These are phyloP conservation scores for Tigriopus californicus DNA, from an alignment of 2,888 invertebrate species.

Conservation along the genomic window DNA sequence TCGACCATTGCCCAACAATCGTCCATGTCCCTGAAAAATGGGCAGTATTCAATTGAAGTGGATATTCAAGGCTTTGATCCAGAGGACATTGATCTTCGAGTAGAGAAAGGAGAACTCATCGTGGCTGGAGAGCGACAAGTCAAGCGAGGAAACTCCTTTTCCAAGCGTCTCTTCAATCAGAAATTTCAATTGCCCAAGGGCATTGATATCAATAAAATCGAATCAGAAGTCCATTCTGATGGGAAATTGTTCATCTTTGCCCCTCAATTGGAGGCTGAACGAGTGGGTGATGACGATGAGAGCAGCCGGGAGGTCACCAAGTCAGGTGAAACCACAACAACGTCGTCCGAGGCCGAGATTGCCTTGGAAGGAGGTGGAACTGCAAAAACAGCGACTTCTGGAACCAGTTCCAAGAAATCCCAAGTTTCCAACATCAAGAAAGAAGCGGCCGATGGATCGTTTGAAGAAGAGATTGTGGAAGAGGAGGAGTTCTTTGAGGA, in stretches of 20 bases:
- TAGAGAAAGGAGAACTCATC: slow-evolving; percentile 4
- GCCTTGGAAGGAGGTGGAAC: neutral
- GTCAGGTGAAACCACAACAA: slow-evolving; percentile 2
- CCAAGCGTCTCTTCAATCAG: slow-evolving; percentile 10
- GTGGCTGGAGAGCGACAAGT: slow-evolving; percentile 11
- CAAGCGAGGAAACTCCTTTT: slow-evolving; percentile 1
- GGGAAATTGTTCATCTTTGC: slow-evolving; percentile 12
- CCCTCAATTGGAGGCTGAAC: slow-evolving; percentile 1
- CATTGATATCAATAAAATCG: slow-evolving; percentile 7
- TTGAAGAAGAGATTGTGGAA: slow-evolving; percentile 7
- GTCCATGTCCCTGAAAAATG: slow-evolving; percentile 7
- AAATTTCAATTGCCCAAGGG: slow-evolving; percentile 11
- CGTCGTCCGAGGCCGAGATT: slow-evolving; percentile 1
- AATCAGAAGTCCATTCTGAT: neutral
- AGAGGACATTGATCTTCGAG: slow-evolving; percentile 14
- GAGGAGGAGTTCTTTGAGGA: slow-evolving; percentile 5
- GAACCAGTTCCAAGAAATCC: neutral
- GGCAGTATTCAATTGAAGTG: slow-evolving; percentile 7
- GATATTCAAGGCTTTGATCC: slow-evolving; percentile 15
- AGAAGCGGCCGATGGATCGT: neutral
- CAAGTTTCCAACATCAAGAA: neutral
- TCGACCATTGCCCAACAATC: neutral
- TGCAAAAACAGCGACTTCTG: neutral
- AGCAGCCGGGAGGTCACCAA: neutral
- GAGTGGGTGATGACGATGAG: neutral